phyloP scores from a whole-genome alignment of 1,140 invertebrate genomes.

The honey bee (Apis mellifera) region DNA sequence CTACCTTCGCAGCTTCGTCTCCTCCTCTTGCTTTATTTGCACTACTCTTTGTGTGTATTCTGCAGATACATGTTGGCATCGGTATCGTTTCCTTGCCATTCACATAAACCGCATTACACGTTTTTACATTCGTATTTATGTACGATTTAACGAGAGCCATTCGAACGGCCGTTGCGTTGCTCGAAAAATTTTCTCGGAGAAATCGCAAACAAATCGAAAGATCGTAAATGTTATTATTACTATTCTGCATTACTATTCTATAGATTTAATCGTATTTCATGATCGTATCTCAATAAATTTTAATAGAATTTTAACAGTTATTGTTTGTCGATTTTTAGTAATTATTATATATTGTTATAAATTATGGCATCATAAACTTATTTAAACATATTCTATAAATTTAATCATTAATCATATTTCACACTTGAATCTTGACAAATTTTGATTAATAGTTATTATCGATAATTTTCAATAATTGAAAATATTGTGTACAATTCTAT shows the following conservation, averaged over 20 bases:
- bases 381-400: too few species aligned
- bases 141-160: constrained; percentile 47
- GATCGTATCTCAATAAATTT: not conserved
- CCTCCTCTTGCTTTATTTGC: constrained; percentile 31
- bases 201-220: constrained; percentile 21
- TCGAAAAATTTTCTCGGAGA: not conserved
- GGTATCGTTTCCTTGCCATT: constrained; percentile 42
- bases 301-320: not conserved
- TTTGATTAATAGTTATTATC: too few species aligned
- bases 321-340: not conserved
- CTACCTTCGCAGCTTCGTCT: constrained; percentile 62
- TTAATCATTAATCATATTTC: too few species aligned
- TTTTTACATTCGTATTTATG: constrained; percentile 61
- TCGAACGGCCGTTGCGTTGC: not conserved
- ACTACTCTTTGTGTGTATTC: constrained; percentile 37
- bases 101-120: constrained; percentile 64
- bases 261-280: not conserved
- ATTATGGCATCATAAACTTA: too few species aligned
- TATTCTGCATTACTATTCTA: not conserved
- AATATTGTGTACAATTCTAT: too few species aligned
- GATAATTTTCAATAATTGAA: too few species aligned
- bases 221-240: constrained; percentile 1
- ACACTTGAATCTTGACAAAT: too few species aligned
- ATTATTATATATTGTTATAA: not conserved
- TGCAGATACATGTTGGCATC: constrained; percentile 60